These are phyloP conservation scores for Rhinoderma darwinii DNA, from an alignment of 2,113 vertebrate species.

Conservation along the genomic window DNA sequence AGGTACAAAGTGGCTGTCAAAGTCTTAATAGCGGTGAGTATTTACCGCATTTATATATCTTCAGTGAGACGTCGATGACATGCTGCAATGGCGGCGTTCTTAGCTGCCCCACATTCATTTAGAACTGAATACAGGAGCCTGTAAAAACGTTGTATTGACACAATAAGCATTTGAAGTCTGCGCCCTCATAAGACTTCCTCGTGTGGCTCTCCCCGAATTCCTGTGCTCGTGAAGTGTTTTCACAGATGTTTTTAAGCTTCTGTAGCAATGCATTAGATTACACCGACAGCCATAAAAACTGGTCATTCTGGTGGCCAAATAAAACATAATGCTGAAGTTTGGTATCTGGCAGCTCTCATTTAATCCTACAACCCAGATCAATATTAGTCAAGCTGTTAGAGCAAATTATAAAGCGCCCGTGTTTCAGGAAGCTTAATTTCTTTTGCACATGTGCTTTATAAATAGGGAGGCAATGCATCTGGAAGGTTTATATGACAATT, in stretches of 20 bases:
- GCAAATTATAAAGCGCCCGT: conserved; percentile 47
- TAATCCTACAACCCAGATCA: conserved; percentile 45
- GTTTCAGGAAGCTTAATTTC: conserved; percentile 41
- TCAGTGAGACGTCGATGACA: conserved; percentile 15
- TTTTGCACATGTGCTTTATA: conserved; percentile 51
- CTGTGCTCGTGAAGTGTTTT: conserved; percentile 51
- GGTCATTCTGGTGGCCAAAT: conserved; percentile 53
- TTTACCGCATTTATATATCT: background rate
- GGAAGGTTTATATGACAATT: conserved; percentile 48
- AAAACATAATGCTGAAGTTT: conserved; percentile 46
- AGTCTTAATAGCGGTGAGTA: background rate
- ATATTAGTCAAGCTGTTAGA: conserved; percentile 55
- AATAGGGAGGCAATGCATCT: conserved; percentile 37
- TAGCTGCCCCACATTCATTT: background rate
- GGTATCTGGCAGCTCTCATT: conserved; percentile 55
- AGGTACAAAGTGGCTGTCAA: background rate
- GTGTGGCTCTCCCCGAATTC: conserved; percentile 43
- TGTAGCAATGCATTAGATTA: conserved; percentile 52
- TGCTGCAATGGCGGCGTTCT: background rate
- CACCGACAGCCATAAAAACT: conserved; percentile 30
- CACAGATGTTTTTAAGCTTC: conserved; percentile 56
- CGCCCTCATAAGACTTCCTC: conserved; percentile 47
- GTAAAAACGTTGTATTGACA: conserved; percentile 27
- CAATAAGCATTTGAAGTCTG: conserved; percentile 56
- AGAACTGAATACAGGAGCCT: conserved; percentile 7